Percentiles rank a stretch among this genome's conserved stretches.
Evolutionary conservation across 2,797 vertebrate species (phyloP).

Genomic region (Manis crassicaudata): DNA sequence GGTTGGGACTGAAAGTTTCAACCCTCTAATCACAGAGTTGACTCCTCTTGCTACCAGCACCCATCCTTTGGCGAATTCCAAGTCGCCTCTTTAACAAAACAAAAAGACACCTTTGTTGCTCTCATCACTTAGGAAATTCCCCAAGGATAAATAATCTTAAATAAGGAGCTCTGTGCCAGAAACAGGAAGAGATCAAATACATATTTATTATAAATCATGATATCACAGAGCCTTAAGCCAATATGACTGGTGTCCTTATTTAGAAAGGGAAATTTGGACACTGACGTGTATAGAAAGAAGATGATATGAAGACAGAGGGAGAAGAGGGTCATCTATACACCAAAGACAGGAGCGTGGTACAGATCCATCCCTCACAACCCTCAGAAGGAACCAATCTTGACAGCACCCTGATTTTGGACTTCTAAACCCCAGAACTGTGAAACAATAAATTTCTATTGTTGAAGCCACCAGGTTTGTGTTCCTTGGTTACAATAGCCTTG

Average conservation of each 20-base stretch:
- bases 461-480: too few species aligned
- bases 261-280: not conserved
- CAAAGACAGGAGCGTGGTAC: not conserved
- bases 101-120: not conserved
- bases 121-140: not conserved
- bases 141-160: too few species aligned
- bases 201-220: not conserved
- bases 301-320: not conserved
- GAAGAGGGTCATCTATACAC: not conserved
- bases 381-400: too few species aligned
- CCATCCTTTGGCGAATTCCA: not conserved
- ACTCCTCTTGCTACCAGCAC: not conserved
- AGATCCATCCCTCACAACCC: too few species aligned
- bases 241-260: not conserved
- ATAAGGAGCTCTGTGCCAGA: not conserved
- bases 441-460: too few species aligned
- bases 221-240: not conserved
- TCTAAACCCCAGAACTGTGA: too few species aligned
- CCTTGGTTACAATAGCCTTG: not conserved
- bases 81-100: not conserved
- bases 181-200: not conserved
- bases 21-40: not conserved
- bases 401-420: too few species aligned
- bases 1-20: not conserved
- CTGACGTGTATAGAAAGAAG: not conserved